Percentiles rank a stretch among this genome's conserved stretches.
These are phyloP conservation scores for Anadara kagoshimensis DNA, from an alignment of 1,140 invertebrate genomes.

Conservation along the genomic window DNA sequence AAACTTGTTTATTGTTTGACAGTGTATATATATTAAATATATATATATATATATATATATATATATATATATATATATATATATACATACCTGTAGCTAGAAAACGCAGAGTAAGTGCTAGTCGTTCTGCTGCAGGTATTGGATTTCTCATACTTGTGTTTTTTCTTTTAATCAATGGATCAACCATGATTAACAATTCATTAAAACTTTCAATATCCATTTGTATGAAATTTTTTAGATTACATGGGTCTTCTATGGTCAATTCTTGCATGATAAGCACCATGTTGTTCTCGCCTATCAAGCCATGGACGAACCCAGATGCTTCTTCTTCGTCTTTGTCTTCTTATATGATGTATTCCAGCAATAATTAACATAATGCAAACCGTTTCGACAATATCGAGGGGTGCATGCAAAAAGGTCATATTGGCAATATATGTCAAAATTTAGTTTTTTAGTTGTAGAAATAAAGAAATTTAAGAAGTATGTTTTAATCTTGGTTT, in stretches of 20 bases:
- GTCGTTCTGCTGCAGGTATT: conserved; percentile 11
- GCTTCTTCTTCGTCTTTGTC: not conserved
- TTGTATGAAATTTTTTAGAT: conserved; percentile 14
- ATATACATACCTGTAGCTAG: conserved; percentile 10
- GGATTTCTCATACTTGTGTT: conserved; percentile 3
- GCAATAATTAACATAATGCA: not conserved
- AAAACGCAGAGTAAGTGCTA: conserved; percentile 16
- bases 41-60: too few relatives aligned
- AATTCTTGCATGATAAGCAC: conserved; percentile 24
- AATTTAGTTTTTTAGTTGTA: too few relatives aligned
- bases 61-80: too few relatives aligned
- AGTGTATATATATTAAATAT: too few relatives aligned
- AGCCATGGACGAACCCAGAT: conserved; percentile 10
- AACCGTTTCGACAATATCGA: not conserved
- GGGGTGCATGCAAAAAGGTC: too few relatives aligned
- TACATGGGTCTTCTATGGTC: conserved; percentile 5
- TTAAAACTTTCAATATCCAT: conserved; percentile 11
- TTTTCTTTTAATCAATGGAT: conserved; percentile 11
- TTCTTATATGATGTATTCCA: not conserved
- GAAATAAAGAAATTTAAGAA: too few relatives aligned
- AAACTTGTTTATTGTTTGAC: too few relatives aligned
- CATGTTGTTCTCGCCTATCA: conserved; percentile 1
- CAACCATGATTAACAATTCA: conserved; percentile 4
- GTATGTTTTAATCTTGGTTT: too few relatives aligned
- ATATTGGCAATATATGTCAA: too few relatives aligned